Base-by-base conservation (phyloP, 2,888 invertebrate species). In the Synergus umbraculus region DNA sequence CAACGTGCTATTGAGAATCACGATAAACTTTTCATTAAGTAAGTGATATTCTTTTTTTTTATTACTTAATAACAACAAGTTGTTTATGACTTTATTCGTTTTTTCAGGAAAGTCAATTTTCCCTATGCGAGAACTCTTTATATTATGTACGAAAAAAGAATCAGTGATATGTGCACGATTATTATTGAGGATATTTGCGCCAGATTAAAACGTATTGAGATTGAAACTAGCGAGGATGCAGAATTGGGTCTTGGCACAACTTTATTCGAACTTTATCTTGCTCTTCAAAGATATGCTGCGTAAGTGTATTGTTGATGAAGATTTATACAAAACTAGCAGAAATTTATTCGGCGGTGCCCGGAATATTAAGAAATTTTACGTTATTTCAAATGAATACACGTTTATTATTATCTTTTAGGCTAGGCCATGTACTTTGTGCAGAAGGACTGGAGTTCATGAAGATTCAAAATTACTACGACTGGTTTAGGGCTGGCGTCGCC, bases 401-500 rank as follows among this genome's bases (percentile, higher is more conserved):
- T 69, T 49, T 10, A 49, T 69, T 43, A 29, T 67, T 73, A 46
- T 9, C 15, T 76, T 37, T 10, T 90, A 95, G 95, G 78, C 92
- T 95, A 86, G 96, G 96, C 0, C 94, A 94, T 90, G 95, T 95
- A 0, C 92, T 97, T 4, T 96, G 95, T 95, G 95, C 90, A 94
- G 96, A 84, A 92, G 94, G 95, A 44, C 94, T 94, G 89, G 94
- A 95, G 77, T 90, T 93, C 49, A 95, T 96, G 89, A 94, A 94
- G 76, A 95, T 97, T 86, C 94, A 94, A 43, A 94, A 95, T 85
- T 98, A 96, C 92, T 95, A 98, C 91, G 94, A 95, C 69, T 98
- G 98, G 98, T 99, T 99, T 92, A 96, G 96, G 88, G 96, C 95
- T 15, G 98, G 98, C 1, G 98, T 99, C 0, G 96, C 97, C 0